phyloP scores from a whole-genome alignment of 92 coral and sea anemone genomes.

The Micromussa lordhowensis region DNA sequence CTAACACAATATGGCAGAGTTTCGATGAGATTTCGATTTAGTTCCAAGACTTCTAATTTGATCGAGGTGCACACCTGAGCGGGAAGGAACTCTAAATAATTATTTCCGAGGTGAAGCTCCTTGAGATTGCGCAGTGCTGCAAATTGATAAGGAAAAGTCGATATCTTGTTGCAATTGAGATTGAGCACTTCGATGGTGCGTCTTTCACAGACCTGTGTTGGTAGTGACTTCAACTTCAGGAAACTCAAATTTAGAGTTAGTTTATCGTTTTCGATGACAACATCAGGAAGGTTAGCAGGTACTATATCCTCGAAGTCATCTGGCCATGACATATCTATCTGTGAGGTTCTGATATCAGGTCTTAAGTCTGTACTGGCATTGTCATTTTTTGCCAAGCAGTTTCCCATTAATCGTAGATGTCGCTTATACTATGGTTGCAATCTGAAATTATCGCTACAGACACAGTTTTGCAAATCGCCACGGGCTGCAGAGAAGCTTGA shows the following conservation, averaged over 20 bases:
- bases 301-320: conserved; percentile 60
- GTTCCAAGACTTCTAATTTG: conserved; percentile 77
- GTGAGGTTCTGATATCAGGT: conserved; percentile 34
- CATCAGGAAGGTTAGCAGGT: conserved; percentile 62
- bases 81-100: conserved; percentile 80
- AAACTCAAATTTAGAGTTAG: conserved; percentile 76
- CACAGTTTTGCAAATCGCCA: not conserved
- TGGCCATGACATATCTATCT: conserved; percentile 72
- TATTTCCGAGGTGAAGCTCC: conserved; percentile 78
- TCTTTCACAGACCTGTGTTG: conserved; percentile 63
- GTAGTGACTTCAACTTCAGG: conserved; percentile 67
- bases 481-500: not conserved
- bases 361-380: not conserved
- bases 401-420: conserved; percentile 26
- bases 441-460: not conserved
- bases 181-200: conserved; percentile 61
- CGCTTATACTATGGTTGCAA: not conserved
- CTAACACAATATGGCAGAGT: conserved; percentile 80
- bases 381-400: conserved; percentile 21
- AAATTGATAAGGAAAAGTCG: conserved; percentile 78
- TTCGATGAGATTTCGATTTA: conserved; percentile 70
- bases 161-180: conserved; percentile 76
- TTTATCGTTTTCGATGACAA: conserved; percentile 63
- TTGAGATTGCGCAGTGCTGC: conserved; percentile 70
- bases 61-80: conserved; percentile 85